These are phyloP conservation scores for Neopipo cinnamomea DNA, from an alignment of 2,113 vertebrate species.

Conservation along the genomic window DNA sequence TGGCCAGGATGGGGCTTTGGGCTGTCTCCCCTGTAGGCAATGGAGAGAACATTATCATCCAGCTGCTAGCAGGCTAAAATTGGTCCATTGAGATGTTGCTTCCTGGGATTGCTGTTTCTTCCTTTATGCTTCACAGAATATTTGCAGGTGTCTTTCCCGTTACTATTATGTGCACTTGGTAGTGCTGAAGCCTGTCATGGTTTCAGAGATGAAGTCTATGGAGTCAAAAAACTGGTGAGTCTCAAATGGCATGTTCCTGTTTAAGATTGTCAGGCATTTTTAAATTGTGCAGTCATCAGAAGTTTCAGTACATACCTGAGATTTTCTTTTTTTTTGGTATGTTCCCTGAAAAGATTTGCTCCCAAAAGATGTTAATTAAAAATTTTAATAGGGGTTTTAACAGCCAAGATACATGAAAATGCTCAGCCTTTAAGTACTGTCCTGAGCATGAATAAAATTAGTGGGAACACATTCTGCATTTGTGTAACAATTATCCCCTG, in stretches of 20 bases:
- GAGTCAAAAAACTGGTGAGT: background rate
- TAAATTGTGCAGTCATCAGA: background rate
- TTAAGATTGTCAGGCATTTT: background rate
- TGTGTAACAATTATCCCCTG: background rate
- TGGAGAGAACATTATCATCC: background rate
- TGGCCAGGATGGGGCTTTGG: background rate
- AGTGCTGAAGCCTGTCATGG: background rate
- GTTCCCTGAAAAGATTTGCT: background rate
- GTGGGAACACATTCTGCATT: background rate
- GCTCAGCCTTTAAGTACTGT: background rate
- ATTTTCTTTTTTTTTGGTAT: background rate
- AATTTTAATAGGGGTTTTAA: background rate
- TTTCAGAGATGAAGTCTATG: background rate
- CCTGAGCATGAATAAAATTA: slow-evolving; percentile 4
- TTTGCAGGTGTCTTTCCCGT: background rate
- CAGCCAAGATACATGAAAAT: background rate
- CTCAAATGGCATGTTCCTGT: background rate
- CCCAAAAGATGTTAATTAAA: background rate
- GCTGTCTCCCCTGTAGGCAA: background rate
- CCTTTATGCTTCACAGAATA: background rate
- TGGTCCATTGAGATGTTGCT: background rate
- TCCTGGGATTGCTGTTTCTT: background rate
- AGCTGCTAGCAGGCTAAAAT: background rate
- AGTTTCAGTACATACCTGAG: background rate
- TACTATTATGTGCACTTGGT: background rate